Evolutionary conservation across 2,113 vertebrate genomes (phyloP).

Genomic region (Tenrec ecaudatus): DNA sequence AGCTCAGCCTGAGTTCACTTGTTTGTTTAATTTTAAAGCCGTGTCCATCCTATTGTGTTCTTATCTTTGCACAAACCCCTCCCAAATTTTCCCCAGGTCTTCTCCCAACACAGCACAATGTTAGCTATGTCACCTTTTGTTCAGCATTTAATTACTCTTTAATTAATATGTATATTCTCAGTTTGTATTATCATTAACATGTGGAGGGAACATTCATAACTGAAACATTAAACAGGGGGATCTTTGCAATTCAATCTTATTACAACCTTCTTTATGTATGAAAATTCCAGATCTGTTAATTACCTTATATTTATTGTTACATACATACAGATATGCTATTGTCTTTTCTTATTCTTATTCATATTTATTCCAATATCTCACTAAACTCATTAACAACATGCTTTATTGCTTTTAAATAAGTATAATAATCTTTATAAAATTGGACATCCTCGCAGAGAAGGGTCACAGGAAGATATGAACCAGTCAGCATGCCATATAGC

Average conservation of each 20-base stretch:
- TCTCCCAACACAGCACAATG: neutral
- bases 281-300: neutral
- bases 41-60: neutral
- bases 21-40: neutral
- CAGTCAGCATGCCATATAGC: too few relatives aligned
- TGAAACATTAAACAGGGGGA: neutral
- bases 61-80: neutral
- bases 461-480: too few relatives aligned
- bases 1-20: neutral
- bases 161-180: neutral
- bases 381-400: neutral
- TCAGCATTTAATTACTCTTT: neutral
- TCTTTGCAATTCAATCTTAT: neutral
- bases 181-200: neutral
- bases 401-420: neutral
- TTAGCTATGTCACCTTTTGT: neutral
- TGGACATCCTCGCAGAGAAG: too few relatives aligned
- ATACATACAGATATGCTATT: neutral
- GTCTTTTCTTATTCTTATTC: neutral
- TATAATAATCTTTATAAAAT: too few relatives aligned
- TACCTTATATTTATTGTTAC: neutral
- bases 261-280: neutral
- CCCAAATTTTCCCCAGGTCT: neutral
- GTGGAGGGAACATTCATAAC: neutral
- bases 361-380: neutral